phyloP scores from a whole-genome alignment of 64 coral and sea anemone genomes.

The Montipora cactus region DNA sequence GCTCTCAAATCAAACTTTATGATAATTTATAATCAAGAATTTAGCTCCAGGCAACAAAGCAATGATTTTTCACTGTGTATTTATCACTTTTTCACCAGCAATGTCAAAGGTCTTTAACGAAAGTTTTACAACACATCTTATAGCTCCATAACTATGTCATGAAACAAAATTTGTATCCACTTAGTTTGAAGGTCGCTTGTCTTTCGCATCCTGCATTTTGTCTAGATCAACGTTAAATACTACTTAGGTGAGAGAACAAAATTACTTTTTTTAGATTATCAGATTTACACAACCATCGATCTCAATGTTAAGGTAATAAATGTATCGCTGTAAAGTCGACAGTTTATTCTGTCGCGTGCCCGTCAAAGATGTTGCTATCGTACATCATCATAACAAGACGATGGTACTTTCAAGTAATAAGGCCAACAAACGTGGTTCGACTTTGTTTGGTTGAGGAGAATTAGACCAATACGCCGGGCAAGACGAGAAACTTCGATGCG shows the following conservation, averaged over 20 bases:
- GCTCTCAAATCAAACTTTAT: background rate
- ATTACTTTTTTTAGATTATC: background rate
- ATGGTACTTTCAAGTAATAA: no score
- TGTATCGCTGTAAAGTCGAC: background rate
- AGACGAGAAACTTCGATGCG: no score
- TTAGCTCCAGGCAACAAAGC: background rate
- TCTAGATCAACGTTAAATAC: background rate
- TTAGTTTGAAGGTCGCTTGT: background rate
- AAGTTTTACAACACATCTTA: background rate
- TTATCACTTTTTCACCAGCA: background rate
- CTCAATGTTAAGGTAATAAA: background rate
- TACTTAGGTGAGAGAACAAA: background rate
- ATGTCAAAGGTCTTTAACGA: background rate
- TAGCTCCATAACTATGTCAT: background rate
- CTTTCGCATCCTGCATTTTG: background rate
- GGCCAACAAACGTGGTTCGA: no score
- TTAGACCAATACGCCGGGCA: no score
- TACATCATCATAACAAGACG: no score
- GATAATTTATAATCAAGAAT: background rate
- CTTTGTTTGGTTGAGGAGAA: no score
- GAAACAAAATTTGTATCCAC: constrained; percentile 28
- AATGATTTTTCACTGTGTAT: background rate
- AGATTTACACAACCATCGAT: background rate
- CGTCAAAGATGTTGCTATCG: no score
- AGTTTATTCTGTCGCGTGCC: no score